phyloP scores from a whole-genome alignment of 2,113 vertebrate species.

The Plecturocebus donacophilus region DNA sequence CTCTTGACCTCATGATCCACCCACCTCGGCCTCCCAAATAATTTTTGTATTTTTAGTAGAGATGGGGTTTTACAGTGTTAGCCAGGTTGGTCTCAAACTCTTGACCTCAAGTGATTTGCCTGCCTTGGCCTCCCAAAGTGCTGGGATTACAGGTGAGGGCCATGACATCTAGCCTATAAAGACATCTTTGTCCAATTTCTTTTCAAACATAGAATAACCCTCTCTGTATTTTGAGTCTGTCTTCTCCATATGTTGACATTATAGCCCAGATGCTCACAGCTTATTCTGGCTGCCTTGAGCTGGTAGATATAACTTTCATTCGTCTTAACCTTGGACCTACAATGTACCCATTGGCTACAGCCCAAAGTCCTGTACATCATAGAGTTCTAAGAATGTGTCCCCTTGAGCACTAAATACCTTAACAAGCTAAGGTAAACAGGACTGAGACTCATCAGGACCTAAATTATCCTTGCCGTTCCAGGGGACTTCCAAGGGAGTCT shows the following conservation, averaged over 20 bases:
- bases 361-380: neutral
- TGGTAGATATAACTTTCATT: neutral
- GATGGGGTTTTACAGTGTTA: no score
- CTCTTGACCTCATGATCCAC: no score
- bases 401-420: neutral
- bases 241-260: neutral
- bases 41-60: no score
- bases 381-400: neutral
- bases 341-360: neutral
- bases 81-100: no score
- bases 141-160: no score
- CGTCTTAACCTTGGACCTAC: neutral
- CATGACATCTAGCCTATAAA: neutral
- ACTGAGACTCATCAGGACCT: neutral
- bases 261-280: neutral
- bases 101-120: no score
- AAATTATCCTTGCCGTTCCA: neutral
- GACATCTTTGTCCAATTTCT: neutral
- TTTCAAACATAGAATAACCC: neutral
- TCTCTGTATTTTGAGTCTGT: neutral
- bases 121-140: no score
- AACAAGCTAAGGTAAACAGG: neutral
- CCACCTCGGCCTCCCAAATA: no score
- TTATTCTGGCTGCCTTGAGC: neutral
- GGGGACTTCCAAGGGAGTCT: neutral